Conservation (phyloP, 2,113 vertebrate species). For the Saguinus midas region DNA sequence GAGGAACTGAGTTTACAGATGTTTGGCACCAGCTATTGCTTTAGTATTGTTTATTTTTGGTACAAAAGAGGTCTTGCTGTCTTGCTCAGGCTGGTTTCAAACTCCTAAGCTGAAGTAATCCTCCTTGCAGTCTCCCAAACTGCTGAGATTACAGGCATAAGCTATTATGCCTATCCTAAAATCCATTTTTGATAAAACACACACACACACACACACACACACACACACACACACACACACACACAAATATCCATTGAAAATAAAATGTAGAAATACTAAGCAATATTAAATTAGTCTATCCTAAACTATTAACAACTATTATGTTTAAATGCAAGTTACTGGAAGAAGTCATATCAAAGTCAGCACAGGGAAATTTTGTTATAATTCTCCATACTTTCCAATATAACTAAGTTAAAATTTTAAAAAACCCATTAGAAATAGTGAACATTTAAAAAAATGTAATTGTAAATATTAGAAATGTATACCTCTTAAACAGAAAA, state of each 20-base stretch:
- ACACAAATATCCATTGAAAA: neutral
- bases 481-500: neutral
- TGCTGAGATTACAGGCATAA: too few relatives aligned
- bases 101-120: too few relatives aligned
- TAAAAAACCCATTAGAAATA: neutral
- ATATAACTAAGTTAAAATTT: neutral
- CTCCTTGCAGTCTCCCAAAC: too few relatives aligned
- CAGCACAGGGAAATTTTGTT: neutral
- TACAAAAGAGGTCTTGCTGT: too few relatives aligned
- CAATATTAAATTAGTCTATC: neutral
- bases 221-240: neutral
- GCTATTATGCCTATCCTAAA: too few relatives aligned
- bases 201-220: neutral
- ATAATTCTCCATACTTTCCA: neutral
- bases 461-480: neutral
- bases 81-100: too few relatives aligned
- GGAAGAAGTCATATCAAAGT: neutral
- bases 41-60: too few relatives aligned
- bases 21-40: too few relatives aligned
- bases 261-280: neutral
- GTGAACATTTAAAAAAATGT: neutral
- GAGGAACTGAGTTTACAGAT: too few relatives aligned
- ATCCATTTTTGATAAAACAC: too few relatives aligned
- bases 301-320: neutral
- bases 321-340: neutral